Evolutionary conservation across 2,797 vertebrate genomes (phyloP).

Genomic region (Tinamus major): DNA sequence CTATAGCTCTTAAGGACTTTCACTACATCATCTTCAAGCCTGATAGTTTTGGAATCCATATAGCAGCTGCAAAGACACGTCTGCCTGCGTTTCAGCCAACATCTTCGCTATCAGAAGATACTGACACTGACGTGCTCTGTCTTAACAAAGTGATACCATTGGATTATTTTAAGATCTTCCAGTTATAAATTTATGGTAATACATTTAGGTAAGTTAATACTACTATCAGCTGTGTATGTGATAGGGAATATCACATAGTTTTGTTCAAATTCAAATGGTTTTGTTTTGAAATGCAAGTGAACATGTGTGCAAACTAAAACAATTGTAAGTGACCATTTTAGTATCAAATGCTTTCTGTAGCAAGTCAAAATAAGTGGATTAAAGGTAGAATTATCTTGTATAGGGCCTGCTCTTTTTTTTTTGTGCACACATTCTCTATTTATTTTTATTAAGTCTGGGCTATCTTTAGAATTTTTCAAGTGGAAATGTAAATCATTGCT

Average conservation of each 20-base stretch:
- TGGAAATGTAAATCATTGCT: neutral
- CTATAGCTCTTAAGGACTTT: conserved; percentile 98
- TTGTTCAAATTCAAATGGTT: neutral
- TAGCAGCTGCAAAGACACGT: conserved; percentile 78
- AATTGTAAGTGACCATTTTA: neutral
- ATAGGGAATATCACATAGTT: neutral
- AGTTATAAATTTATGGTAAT: conserved; percentile 58
- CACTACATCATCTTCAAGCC: conserved; percentile 97
- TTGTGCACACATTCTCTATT: too few species aligned
- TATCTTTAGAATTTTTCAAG: neutral
- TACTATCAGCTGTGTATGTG: neutral
- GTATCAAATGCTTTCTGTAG: neutral
- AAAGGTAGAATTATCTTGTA: neutral
- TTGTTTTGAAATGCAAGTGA: neutral
- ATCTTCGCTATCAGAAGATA: conserved; percentile 76
- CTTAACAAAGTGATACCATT: conserved; percentile 72
- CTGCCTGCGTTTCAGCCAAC: conserved; percentile 64
- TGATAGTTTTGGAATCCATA: conserved; percentile 92
- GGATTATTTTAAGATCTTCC: conserved; percentile 59
- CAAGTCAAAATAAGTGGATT: neutral
- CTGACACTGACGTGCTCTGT: conserved; percentile 68
- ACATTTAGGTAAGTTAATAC: conserved; percentile 66
- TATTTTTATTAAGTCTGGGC: neutral
- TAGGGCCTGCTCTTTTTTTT: neutral
- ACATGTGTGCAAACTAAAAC: neutral